Evolutionary conservation across 2,888 invertebrate genomes (phyloP).

Genomic region (Orchesellides sinensis): DNA sequence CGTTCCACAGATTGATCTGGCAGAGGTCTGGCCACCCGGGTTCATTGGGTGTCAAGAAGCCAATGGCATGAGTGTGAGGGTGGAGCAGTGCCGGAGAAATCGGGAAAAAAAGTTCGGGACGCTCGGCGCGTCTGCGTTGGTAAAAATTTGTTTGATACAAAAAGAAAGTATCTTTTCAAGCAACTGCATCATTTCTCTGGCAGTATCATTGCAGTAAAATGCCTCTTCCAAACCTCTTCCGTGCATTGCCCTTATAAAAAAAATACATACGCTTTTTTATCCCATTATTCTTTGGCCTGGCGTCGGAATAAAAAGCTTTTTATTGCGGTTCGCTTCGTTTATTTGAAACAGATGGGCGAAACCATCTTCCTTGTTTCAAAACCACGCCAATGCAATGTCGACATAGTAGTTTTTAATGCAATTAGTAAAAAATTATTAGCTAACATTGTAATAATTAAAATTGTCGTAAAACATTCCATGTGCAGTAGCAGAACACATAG

Average conservation of each 20-base stretch:
- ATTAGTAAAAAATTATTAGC: conserved; percentile 30
- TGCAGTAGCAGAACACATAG: too few species aligned
- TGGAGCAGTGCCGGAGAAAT: conserved; percentile 69
- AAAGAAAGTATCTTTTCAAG: too few species aligned
- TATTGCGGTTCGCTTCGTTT: conserved; percentile 33
- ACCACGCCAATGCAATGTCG: conserved; percentile 33
- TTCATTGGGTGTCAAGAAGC: conserved; percentile 75
- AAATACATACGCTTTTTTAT: background rate
- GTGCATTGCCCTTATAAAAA: background rate
- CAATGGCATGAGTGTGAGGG: conserved; percentile 74
- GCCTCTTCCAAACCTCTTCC: background rate
- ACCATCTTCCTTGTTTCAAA: background rate
- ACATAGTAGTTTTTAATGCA: background rate
- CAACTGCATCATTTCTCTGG: background rate
- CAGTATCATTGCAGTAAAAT: background rate
- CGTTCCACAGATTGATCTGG: conserved; percentile 75
- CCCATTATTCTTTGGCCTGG: background rate
- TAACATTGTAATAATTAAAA: conserved; percentile 7
- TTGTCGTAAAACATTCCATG: background rate
- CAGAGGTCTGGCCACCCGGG: conserved; percentile 74
- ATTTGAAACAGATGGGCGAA: conserved; percentile 27
- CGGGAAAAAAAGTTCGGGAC: conserved; percentile 59
- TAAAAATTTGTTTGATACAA: too few species aligned
- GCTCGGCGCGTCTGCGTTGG: conserved; percentile 56
- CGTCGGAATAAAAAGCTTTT: background rate